Percentiles rank a stretch among this genome's conserved stretches.
Conservation (phyloP, 2,113 vertebrate genomes). For the Phalacrocorax carbo region DNA sequence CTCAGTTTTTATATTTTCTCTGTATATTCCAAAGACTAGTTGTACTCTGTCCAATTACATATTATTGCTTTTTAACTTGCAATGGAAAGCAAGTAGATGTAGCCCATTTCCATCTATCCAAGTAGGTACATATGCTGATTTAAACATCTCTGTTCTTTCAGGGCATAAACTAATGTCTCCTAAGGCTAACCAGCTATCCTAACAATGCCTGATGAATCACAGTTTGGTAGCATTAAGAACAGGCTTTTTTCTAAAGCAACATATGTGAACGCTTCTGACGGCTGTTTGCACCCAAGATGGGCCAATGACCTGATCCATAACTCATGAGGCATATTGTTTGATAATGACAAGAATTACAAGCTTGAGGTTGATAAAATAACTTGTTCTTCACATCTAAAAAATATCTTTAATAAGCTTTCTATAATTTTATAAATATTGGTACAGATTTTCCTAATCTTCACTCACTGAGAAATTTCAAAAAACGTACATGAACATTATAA, state of each 20-base stretch:
- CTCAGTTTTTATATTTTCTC: background rate
- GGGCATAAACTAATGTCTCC: background rate
- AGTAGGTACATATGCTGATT: background rate
- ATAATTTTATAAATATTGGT: background rate
- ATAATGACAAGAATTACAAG: background rate
- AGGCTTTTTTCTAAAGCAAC: background rate
- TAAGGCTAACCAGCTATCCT: background rate
- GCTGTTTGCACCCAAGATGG: background rate
- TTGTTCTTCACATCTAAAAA: background rate
- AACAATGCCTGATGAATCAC: background rate
- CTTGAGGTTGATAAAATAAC: background rate
- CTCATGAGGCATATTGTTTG: background rate
- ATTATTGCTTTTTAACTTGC: background rate
- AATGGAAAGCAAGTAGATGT: background rate
- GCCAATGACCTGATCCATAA: conserved; percentile 14
- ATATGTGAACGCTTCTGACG: conserved; percentile 6
- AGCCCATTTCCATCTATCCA: background rate
- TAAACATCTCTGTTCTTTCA: background rate
- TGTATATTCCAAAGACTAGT: background rate
- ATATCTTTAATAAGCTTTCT: background rate
- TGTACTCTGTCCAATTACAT: background rate
- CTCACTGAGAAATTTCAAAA: background rate
- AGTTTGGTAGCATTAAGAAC: background rate
- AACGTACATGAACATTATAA: background rate
- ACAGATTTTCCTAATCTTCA: background rate